Conservation (phyloP, 1,140 invertebrate species). For the Sipha flava region DNA sequence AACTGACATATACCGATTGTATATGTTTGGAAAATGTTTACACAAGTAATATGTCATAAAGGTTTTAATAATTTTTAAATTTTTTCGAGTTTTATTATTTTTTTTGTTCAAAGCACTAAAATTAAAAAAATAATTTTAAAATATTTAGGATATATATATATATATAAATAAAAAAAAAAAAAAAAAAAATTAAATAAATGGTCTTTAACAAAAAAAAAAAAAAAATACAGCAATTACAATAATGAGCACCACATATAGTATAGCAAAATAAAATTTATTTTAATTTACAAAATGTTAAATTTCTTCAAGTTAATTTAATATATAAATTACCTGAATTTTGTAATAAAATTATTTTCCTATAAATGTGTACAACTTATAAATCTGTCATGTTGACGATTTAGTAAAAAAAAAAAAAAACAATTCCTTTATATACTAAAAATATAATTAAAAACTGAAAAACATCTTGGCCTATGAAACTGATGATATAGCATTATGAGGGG, state of each 20-base stretch:
- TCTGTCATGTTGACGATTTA: neutral
- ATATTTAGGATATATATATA: neutral
- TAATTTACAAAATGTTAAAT: neutral
- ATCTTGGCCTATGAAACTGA: slow-evolving; percentile 66
- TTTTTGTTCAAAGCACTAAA: neutral
- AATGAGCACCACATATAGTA: slow-evolving; percentile 5
- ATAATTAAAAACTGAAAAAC: neutral
- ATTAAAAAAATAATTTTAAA: neutral
- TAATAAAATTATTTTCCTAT: slow-evolving; percentile 4
- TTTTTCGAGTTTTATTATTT: neutral
- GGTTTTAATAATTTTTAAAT: neutral
- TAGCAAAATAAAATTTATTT: neutral
- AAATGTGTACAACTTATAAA: neutral
- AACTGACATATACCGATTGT: too few species aligned
- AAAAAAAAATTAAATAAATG: neutral
- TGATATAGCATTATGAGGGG: slow-evolving; percentile 81
- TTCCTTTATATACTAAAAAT: neutral
- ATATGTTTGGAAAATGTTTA: too few species aligned
- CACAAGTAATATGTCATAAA: too few species aligned
- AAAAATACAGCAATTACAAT: neutral
- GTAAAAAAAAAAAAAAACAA: neutral
- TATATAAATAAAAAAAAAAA: too few species aligned
- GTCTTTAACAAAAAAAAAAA: neutral
- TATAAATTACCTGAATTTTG: neutral
- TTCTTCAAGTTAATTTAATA: neutral